phyloP scores from a whole-genome alignment of 2,797 vertebrate genomes.

The Miichthys miiuy region DNA sequence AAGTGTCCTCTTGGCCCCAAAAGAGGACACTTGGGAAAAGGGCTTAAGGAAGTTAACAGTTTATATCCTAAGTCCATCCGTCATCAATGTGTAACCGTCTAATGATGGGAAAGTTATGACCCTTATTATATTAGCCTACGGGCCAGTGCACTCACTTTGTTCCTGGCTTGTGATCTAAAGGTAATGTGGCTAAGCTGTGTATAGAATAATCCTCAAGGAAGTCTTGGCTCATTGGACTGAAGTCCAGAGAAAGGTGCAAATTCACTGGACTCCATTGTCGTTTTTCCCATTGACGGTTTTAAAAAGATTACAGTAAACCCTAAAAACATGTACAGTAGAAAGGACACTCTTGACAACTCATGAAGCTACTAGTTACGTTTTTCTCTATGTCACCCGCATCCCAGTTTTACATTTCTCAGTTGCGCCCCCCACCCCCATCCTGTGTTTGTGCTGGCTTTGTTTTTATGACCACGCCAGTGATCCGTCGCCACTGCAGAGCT shows the following conservation, averaged over 20 bases:
- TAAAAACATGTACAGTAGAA: slow-evolving; percentile 31
- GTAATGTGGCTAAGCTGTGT: slow-evolving; percentile 74
- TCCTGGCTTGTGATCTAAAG: slow-evolving; percentile 70
- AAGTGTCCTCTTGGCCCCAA: slow-evolving; percentile 53
- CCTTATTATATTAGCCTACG: slow-evolving; percentile 71
- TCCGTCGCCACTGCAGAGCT: slow-evolving; percentile 74
- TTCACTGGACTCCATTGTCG: slow-evolving; percentile 33
- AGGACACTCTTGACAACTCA: slow-evolving; percentile 34
- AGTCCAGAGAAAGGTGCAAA: slow-evolving; percentile 68
- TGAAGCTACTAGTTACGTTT: slow-evolving; percentile 22
- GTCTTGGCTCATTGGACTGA: slow-evolving; percentile 70
- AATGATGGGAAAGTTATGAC: slow-evolving; percentile 81
- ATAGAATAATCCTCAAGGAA: slow-evolving; percentile 74
- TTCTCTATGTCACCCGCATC: slow-evolving; percentile 40
- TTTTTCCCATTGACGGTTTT: slow-evolving; percentile 51
- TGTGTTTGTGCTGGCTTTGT: slow-evolving; percentile 77
- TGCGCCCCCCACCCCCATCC: neutral
- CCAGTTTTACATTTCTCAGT: slow-evolving; percentile 39
- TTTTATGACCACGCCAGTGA: slow-evolving; percentile 84
- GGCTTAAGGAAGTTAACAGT: slow-evolving; percentile 56
- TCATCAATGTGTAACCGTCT: slow-evolving; percentile 66
- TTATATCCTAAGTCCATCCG: slow-evolving; percentile 51
- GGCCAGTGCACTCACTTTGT: slow-evolving; percentile 77
- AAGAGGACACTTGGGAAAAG: slow-evolving; percentile 50
- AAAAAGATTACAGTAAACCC: slow-evolving; percentile 53